Evolutionary conservation across 2,888 invertebrate genomes (phyloP).

Genomic region (Cepaea hortensis): DNA sequence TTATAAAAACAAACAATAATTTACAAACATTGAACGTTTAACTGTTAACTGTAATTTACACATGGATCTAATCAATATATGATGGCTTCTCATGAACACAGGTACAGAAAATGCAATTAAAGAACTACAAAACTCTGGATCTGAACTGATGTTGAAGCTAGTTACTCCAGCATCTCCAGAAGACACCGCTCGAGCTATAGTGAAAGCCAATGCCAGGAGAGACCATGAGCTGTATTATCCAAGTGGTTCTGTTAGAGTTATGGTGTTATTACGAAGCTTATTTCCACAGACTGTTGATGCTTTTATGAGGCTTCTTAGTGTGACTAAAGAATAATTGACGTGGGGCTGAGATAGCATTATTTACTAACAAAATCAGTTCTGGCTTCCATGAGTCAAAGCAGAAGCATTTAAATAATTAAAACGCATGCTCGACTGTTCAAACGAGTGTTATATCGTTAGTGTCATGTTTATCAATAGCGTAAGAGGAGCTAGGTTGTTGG

Average conservation of each 20-base stretch:
- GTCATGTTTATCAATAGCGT: background rate
- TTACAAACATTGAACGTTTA: too few species aligned
- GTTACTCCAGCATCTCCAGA: constrained; percentile 62
- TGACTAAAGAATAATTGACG: background rate
- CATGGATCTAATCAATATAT: background rate
- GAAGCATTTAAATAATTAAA: too few species aligned
- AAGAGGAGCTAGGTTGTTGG: too few species aligned
- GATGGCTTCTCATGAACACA: constrained; percentile 45
- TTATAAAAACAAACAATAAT: too few species aligned
- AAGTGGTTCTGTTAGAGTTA: constrained; percentile 54
- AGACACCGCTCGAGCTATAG: constrained; percentile 70
- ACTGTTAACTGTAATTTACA: too few species aligned
- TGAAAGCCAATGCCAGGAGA: constrained; percentile 65
- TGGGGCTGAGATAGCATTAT: too few species aligned
- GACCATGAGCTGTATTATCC: constrained; percentile 69
- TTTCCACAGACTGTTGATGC: constrained; percentile 58
- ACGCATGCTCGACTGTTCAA: too few species aligned
- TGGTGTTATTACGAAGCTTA: constrained; percentile 60
- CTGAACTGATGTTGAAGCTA: constrained; percentile 56
- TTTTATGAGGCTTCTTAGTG: constrained; percentile 48
- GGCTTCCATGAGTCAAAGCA: too few species aligned
- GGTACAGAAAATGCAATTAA: constrained; percentile 70
- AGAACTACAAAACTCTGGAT: constrained; percentile 60
- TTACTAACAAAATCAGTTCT: too few species aligned
- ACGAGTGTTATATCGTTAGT: background rate